phyloP scores from a whole-genome alignment of 2,888 invertebrate genomes.

The Drosophila koepferae region DNA sequence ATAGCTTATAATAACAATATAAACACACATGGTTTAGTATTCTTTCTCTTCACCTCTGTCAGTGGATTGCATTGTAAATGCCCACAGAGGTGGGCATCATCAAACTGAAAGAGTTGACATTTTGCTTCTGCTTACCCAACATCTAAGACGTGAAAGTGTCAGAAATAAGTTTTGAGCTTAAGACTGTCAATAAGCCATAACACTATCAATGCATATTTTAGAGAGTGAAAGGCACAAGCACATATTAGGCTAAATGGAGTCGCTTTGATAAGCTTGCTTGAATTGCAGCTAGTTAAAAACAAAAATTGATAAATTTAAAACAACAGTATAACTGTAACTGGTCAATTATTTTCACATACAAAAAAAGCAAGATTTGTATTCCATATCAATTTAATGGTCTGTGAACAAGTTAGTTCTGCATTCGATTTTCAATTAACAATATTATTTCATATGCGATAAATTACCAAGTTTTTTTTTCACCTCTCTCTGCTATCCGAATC shows the following conservation, averaged over 20 bases:
- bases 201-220: slow-evolving; percentile 20
- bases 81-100: slow-evolving; percentile 32
- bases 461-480: background rate
- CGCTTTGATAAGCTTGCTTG: slow-evolving; percentile 3
- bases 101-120: slow-evolving; percentile 44
- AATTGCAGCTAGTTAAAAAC: background rate
- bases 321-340: background rate
- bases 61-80: slow-evolving; percentile 37
- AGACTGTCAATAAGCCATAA: slow-evolving; percentile 38
- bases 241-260: slow-evolving; percentile 12
- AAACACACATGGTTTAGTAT: slow-evolving; percentile 62
- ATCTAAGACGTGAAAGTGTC: slow-evolving; percentile 44
- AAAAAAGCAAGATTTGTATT: background rate
- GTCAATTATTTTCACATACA: background rate
- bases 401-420: background rate
- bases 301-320: no score
- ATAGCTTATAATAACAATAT: slow-evolving; percentile 60
- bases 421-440: background rate
- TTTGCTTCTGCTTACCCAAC: slow-evolving; percentile 1
- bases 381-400: background rate
- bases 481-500: background rate
- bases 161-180: slow-evolving; percentile 41
- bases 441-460: background rate
- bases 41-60: slow-evolving; percentile 19
- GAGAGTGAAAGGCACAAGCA: slow-evolving; percentile 38